Conservation (phyloP, 1,140 invertebrate species). For the Ceratoteleas bidentatus region DNA sequence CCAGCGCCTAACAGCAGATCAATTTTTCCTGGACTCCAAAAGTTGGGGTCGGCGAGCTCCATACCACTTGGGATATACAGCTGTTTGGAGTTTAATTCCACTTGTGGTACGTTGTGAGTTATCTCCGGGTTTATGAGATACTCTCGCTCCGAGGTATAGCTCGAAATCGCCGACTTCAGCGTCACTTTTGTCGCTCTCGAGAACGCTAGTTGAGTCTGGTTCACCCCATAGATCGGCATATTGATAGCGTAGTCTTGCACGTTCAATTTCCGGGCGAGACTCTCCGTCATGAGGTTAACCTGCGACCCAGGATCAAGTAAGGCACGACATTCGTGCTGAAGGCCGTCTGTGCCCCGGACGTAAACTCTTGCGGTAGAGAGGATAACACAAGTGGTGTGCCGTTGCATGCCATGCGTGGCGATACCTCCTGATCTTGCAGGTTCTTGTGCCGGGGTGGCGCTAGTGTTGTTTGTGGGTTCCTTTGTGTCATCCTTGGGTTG, state of each 20-base stretch:
- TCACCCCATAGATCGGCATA: not conserved
- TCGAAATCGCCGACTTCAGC: slow-evolving; percentile 5
- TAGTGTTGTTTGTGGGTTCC: too few species aligned
- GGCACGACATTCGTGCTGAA: not conserved
- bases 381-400: too few species aligned
- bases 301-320: not conserved
- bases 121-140: slow-evolving; percentile 46
- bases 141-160: slow-evolving; percentile 17
- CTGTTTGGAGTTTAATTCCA: slow-evolving; percentile 14
- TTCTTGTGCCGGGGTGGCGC: too few species aligned
- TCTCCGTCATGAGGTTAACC: not conserved
- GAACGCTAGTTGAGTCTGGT: not conserved
- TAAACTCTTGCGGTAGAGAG: not conserved
- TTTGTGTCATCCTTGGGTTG: too few species aligned
- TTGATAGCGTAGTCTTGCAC: not conserved
- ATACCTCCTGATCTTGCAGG: too few species aligned
- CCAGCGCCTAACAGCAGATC: slow-evolving; percentile 55
- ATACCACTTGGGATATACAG: slow-evolving; percentile 38
- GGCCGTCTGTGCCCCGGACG: not conserved
- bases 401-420: too few species aligned
- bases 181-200: not conserved
- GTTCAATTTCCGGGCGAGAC: not conserved
- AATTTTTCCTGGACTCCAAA: slow-evolving; percentile 32
- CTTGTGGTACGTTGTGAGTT: slow-evolving; percentile 46
- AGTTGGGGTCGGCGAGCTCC: slow-evolving; percentile 44